Percentiles rank a stretch among this genome's conserved stretches.
Evolutionary conservation across 2,797 vertebrate species (phyloP).

Genomic region (Tapera naevia): DNA sequence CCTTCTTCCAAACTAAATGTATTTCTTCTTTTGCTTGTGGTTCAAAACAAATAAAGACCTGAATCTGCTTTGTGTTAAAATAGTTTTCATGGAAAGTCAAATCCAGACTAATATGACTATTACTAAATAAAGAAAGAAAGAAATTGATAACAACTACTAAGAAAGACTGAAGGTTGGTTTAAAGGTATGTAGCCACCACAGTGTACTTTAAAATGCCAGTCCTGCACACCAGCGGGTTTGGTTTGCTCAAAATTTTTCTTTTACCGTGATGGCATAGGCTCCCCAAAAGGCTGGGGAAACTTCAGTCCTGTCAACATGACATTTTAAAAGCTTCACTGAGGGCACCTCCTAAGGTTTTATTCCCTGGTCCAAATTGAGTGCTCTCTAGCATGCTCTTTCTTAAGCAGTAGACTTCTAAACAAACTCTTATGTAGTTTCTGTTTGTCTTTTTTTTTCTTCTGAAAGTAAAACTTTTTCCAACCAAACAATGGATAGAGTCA

Average conservation of each 20-base stretch:
- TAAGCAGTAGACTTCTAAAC: neutral
- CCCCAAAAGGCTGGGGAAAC: neutral
- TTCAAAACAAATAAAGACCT: constrained; percentile 31
- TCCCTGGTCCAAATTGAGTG: neutral
- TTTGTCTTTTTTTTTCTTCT: neutral
- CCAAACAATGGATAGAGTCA: neutral
- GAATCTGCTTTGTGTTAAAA: constrained; percentile 56
- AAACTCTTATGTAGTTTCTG: neutral
- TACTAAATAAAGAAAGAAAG: neutral
- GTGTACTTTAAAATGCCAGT: neutral
- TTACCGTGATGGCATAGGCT: neutral
- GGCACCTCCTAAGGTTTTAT: neutral
- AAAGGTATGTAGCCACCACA: neutral
- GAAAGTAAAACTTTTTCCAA: neutral
- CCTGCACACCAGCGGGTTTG: neutral
- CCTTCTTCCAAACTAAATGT: neutral
- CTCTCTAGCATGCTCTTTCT: neutral
- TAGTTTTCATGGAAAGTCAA: constrained; percentile 17
- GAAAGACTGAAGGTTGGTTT: neutral
- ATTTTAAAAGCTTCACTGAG: neutral
- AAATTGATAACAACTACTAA: neutral
- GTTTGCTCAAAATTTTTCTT: neutral
- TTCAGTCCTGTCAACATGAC: neutral
- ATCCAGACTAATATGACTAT: neutral
- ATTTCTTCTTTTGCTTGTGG: neutral